Evolutionary conservation across 37 sponge, comb jelly and placozoan species (phyloP).

Genomic region (Spongia lamella): DNA sequence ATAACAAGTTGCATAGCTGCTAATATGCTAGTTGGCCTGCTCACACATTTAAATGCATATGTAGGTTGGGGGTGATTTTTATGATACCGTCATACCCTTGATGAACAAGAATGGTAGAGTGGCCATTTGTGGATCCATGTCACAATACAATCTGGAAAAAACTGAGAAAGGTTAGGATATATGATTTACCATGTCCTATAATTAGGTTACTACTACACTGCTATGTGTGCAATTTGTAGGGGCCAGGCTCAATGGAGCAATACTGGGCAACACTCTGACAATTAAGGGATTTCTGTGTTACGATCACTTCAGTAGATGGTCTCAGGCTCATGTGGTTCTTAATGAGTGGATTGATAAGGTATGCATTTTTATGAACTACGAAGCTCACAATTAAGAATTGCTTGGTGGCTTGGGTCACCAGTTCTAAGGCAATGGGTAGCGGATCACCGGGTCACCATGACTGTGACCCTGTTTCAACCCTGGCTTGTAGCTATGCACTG

Average conservation of each 20-base stretch:
- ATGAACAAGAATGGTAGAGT: constrained; percentile 83
- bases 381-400: too few relatives aligned
- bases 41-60: neutral
- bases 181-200: too few relatives aligned
- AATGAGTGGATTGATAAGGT: constrained; percentile 79
- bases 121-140: constrained; percentile 75
- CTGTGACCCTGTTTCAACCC: too few relatives aligned
- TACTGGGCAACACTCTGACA: constrained; percentile 63
- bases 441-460: too few relatives aligned
- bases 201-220: too few relatives aligned
- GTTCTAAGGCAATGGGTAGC: too few relatives aligned
- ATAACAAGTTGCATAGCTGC: too few relatives aligned
- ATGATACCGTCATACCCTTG: constrained; percentile 53
- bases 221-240: neutral
- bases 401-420: too few relatives aligned
- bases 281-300: constrained; percentile 70
- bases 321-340: constrained; percentile 57
- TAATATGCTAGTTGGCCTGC: too few relatives aligned
- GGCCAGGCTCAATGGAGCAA: constrained; percentile 9
- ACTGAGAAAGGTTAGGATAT: constrained; percentile 36
- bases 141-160: constrained; percentile 67
- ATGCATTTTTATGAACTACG: too few relatives aligned
- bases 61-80: constrained; percentile 87
- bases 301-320: constrained; percentile 47
- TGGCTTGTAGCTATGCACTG: too few relatives aligned